Base-by-base conservation (phyloP, 2,888 invertebrate species). In the Podotricha telesiphe region DNA sequence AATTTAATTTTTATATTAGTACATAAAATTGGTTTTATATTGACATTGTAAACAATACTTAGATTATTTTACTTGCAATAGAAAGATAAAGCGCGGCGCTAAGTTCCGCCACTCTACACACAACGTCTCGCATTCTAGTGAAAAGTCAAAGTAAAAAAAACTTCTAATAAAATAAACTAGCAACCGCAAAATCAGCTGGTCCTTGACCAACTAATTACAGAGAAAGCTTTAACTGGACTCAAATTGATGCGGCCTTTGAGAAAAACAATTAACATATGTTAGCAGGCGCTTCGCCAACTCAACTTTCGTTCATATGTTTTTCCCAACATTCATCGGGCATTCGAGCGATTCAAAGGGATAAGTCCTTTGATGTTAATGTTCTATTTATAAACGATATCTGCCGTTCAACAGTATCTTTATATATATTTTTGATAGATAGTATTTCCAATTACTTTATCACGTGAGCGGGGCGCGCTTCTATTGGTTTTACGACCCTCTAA, bases 231-330 rank as follows among this genome's bases (percentile, higher is more conserved):
- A 17, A 8, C 1, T 47, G 47, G 45, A 7, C 50, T 51, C 50
- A 51, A 51, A 22, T 51, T 15, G 22, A 22, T 15, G 11, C 50
- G 11, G 13, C 20, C 22, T 28, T 51, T 51, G 28, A 51, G n/a
- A 51, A 51, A 22, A 7, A 22, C 28, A 51, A 51, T 51, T 51
- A 51, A 28, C 51, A 51, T 28, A 51, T 51, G 51, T 51, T 28
- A 51, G 51, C 1, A 15, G 15, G 2, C 51, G 28, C 51, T 28
- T 13, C 13, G 20, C 20, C 50, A 1, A 28, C 15, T 51, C 15
- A 7, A n/a, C 15, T 22, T n/a, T 15, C 15, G 28, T 22, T 22
- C 6, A 51, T 28, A 8, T 28, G 51, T 51, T 51, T n/a, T 51
- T 51, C 15, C 15, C 51, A 22, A 51, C 50, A 51, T 51, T 28